phyloP scores from a whole-genome alignment of 2,888 invertebrate genomes.

The Caenorhabditis plicata region DNA sequence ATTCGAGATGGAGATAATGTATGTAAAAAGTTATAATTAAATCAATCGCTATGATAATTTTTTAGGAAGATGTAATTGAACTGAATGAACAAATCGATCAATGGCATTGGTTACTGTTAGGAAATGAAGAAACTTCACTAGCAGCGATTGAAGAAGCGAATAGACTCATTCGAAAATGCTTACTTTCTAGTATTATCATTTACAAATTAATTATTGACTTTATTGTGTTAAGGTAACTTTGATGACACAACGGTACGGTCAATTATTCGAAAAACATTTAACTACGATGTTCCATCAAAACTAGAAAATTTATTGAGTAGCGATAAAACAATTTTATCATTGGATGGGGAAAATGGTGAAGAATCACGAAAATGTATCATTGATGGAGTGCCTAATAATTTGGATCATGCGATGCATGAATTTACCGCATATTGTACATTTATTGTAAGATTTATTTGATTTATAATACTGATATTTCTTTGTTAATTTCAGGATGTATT shows the following conservation, averaged over 20 bases:
- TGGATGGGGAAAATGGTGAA: conserved; percentile 6
- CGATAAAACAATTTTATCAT: conserved; percentile 6
- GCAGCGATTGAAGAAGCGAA: conserved; percentile 30
- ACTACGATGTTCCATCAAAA: conserved; percentile 9
- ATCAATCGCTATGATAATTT: neutral
- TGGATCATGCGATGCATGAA: conserved; percentile 23
- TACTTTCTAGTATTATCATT: no score
- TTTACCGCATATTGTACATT: conserved; percentile 18
- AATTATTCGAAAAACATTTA: conserved; percentile 14
- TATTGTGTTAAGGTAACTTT: neutral
- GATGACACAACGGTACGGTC: conserved; percentile 9
- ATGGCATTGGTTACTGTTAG: conserved; percentile 29
- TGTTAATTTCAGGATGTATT: conserved; percentile 10
- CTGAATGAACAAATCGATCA: conserved; percentile 20
- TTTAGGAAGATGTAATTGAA: conserved; percentile 1
- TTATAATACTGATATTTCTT: neutral
- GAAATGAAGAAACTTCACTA: conserved; percentile 24
- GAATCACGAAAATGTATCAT: neutral
- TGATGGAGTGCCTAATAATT: neutral
- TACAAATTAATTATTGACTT: no score
- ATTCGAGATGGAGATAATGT: conserved; percentile 14
- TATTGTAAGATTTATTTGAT: conserved; percentile 4
- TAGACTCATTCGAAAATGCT: conserved; percentile 17
- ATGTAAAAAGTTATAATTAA: neutral
- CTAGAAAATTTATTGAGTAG: conserved; percentile 6